Evolutionary conservation across 2,113 vertebrate species (phyloP), one percentile per base, ranked within the genome.

Genomic region (Nibea coibor): DNA sequence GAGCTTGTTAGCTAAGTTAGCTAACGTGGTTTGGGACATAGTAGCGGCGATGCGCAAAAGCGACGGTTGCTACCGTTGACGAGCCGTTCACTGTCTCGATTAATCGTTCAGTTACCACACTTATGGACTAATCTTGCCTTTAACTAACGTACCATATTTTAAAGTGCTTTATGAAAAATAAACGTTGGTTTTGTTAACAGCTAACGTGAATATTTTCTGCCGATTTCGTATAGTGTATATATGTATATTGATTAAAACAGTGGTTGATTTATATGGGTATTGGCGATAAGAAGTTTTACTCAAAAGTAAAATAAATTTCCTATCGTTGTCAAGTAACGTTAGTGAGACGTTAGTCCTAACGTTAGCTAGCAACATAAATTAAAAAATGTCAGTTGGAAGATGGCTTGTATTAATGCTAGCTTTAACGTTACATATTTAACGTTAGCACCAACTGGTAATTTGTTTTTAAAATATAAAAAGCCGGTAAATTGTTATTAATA

Each of bases 1-100:
- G 45, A 82, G 72, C 89, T 75, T 72, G 70, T 78, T 82, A 78
- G 84, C 78, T 48, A 2, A 28, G 20, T n/a, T 68, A 48, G 81
- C 78, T 88, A 85, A 72, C 77, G 42, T 72, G 76, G 69, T 64
- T 61, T 65, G n/a, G 68, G 51, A 35, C 28, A 35, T 16, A 1
- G 76, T 15, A 14, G 61, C 45, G 19, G 50, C 54, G 47, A 76
- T 81, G 80, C 78, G 77, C 54, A 53, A 69, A 85, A 81, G 43
- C 68, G 62, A 61, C 43, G 19, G 62, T 61, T 71, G 70, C 19
- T 63, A 65, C 81, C 11, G 3, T 24, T 54, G 59, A 75, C 19
- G 16, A 59, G 9, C 26, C 35, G 17, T 26, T 19, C 14, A 19
- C 14, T 14, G 57, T n/a, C 9, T 28, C 15, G 20, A 4, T 43